Evolutionary conservation across 2,888 invertebrate genomes (phyloP).

Genomic region (Xestia ashworthii): DNA sequence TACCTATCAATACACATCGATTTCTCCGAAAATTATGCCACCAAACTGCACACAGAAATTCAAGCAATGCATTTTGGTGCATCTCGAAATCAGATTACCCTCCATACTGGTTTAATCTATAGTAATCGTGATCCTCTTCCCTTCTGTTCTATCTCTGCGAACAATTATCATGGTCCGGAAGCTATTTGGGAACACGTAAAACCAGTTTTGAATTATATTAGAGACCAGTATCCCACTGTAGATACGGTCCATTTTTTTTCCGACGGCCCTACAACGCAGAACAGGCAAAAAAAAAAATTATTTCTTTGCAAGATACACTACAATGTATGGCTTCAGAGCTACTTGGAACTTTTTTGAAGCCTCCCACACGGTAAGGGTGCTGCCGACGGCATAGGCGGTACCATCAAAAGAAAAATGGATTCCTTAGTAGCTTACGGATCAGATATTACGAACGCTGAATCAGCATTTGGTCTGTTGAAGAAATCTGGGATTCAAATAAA

Average conservation of each 20-base stretch:
- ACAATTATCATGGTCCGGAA: constrained; percentile 1
- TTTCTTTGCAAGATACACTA: not conserved
- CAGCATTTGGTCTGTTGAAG: too few relatives aligned
- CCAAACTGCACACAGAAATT: not conserved
- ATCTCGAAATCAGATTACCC: too few relatives aligned
- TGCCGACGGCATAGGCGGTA: not conserved
- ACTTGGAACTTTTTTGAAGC: constrained; percentile 9
- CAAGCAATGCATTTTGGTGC: constrained; percentile 1
- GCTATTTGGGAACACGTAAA: constrained; percentile 4
- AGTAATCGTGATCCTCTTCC: constrained; percentile 3
- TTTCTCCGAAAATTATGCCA: constrained; percentile 1
- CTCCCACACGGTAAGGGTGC: not conserved
- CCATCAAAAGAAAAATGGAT: too few relatives aligned
- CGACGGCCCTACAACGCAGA: too few relatives aligned
- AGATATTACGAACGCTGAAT: too few relatives aligned
- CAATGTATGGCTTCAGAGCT: not conserved
- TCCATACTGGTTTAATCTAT: not conserved
- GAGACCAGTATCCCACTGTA: not conserved
- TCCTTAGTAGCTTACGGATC: too few relatives aligned
- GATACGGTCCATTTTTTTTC: not conserved
- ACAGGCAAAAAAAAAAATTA: not conserved
- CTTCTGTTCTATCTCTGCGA: not conserved
- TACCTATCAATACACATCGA: not conserved
- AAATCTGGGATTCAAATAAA: too few relatives aligned
- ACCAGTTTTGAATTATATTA: not conserved